These are phyloP conservation scores for Zonitis immaculata DNA, from an alignment of 2,888 invertebrate species.

Conservation along the genomic window DNA sequence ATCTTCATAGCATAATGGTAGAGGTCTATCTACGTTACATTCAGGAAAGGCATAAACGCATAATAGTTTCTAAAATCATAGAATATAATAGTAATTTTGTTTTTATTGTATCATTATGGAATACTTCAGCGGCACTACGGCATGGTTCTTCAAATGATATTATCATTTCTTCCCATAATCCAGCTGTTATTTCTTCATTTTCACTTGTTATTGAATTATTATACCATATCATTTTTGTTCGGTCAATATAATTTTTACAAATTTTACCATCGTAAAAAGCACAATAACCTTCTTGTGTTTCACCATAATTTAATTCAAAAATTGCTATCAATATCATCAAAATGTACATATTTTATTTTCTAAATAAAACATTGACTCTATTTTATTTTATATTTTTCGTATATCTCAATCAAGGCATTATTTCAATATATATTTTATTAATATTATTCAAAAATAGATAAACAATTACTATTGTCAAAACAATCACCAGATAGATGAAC, in stretches of 20 bases:
- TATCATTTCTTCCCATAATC: constrained; percentile 84
- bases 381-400: not conserved
- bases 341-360: constrained; percentile 15
- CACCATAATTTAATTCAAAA: constrained; percentile 8
- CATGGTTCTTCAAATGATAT: constrained; percentile 76
- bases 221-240: constrained; percentile 54
- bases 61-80: constrained; percentile 63
- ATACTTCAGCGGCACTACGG: constrained; percentile 76
- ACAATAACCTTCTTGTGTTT: constrained; percentile 61
- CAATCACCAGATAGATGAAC: constrained; percentile 17
- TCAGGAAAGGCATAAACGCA: constrained; percentile 91
- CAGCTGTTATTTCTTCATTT: constrained; percentile 79
- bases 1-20: constrained; percentile 89
- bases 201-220: constrained; percentile 66
- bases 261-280: constrained; percentile 78
- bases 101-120: not conserved
- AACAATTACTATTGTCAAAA: constrained; percentile 19
- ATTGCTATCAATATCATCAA: constrained; percentile 10
- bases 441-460: constrained; percentile 10
- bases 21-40: constrained; percentile 58
- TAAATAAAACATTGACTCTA: constrained; percentile 15
- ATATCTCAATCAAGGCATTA: not conserved
- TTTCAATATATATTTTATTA: constrained; percentile 5
- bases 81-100: not conserved
- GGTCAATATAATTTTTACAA: constrained; percentile 50